phyloP scores from a whole-genome alignment of 2,797 vertebrate species.

The Balearica regulorum region DNA sequence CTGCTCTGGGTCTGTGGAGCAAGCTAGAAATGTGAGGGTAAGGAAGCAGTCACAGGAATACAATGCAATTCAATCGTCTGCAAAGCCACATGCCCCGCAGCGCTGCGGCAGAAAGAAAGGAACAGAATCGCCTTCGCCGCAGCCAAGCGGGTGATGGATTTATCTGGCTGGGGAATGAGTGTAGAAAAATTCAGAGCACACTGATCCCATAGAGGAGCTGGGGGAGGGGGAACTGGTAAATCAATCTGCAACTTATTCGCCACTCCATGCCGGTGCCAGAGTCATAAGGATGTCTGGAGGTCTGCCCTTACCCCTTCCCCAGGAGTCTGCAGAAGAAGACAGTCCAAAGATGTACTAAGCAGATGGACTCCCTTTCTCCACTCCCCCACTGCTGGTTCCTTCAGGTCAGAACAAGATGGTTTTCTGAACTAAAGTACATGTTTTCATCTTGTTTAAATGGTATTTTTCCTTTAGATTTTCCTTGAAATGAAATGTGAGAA shows the following conservation, averaged over 20 bases:
- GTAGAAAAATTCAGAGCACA: not conserved
- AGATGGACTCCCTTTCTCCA: not conserved
- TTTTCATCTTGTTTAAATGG: not conserved
- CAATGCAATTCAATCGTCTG: not conserved
- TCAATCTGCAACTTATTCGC: not conserved
- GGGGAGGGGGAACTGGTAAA: not conserved
- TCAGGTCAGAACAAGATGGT: not conserved
- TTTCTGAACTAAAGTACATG: not conserved
- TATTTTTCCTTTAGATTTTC: not conserved
- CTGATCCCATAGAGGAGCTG: not conserved
- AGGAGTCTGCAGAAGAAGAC: not conserved
- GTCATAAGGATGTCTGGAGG: not conserved
- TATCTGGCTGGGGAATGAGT: not conserved
- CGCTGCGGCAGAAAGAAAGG: conserved; percentile 5
- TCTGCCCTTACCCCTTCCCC: not conserved
- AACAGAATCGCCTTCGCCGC: not conserved
- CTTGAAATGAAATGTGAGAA: not conserved
- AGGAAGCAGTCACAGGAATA: not conserved
- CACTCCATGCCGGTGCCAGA: not conserved
- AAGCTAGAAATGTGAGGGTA: not conserved
- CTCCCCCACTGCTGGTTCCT: not conserved
- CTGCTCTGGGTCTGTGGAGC: not conserved
- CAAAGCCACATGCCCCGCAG: conserved; percentile 8
- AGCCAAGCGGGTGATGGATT: conserved; percentile 16
- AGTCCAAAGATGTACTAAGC: accelerated